Base-by-base conservation (phyloP, 2,888 invertebrate species). In the Morpho helenor region DNA sequence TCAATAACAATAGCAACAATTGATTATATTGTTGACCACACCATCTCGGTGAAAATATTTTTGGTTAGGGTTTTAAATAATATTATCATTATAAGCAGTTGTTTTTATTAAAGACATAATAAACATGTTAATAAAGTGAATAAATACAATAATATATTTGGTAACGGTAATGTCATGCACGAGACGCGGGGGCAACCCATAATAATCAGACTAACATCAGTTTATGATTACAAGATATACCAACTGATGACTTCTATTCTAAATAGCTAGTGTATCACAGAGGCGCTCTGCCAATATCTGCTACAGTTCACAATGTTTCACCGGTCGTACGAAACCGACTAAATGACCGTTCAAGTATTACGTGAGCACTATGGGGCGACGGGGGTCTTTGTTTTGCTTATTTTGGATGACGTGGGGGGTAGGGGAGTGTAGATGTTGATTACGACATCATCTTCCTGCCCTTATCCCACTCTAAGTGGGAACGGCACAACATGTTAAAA, bases 101-200 rank as follows among this genome's bases (percentile, higher is more conserved):
- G 75, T 87, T 90, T 72, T 89, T 90, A 89, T 88, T 90, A 89
- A 87, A 90, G 87, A 86, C 83, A 84, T 89, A 90, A 88, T 89
- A 90, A 90, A 89, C 87, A 89, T 88, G 82, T 86, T 87, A 82
- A 85, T 88, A 87, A 88, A 88, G 86, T 87, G 88, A 87, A 87
- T 88, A 81, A 83, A 85, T 88, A 88, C 84, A 85, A 83, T 86
- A 83, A 80, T 80, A 73, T 74, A 78, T 81, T 83, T 68, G 71
- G 73, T 80, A 80, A 81, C 76, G 74, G 76, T 80, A 76, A 79
- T 79, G 71, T 77, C 66, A 78, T 80, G 82, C 75, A 78, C 74
- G 77, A 79, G 76, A 82, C 70, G 77, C 75, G 75, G 75, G 73
- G 73, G 79, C 80, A 84, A 84, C 77, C 74, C 70, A 81, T 64